Evolutionary conservation across 1,140 invertebrate genomes (phyloP).

Genomic region (Halictus rubicundus): DNA sequence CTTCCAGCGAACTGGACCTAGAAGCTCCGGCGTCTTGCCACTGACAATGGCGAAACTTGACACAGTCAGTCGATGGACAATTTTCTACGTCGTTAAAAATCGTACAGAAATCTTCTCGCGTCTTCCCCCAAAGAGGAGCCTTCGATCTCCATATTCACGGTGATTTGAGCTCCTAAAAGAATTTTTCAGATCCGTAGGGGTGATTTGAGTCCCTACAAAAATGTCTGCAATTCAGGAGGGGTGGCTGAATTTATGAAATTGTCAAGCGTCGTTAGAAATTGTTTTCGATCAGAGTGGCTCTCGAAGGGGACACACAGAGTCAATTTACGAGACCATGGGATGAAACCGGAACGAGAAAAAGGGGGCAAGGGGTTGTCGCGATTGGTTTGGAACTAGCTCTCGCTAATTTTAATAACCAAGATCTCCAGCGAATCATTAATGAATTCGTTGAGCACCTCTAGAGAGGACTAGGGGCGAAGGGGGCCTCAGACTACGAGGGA

Average conservation of each 20-base stretch:
- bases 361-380: not conserved
- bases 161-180: too few species aligned
- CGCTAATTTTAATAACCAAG: constrained; percentile 65
- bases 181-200: too few species aligned
- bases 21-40: not conserved
- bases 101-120: too few species aligned
- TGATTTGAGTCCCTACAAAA: too few species aligned
- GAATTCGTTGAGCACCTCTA: constrained; percentile 56
- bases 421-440: constrained; percentile 58
- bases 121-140: too few species aligned
- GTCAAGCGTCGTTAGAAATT: too few species aligned
- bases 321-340: not conserved
- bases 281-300: too few species aligned
- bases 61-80: not conserved
- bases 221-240: too few species aligned
- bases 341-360: constrained; percentile 11
- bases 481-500: not conserved
- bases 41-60: not conserved
- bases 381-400: constrained; percentile 38
- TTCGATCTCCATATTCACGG: too few species aligned
- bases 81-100: too few species aligned
- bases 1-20: not conserved
- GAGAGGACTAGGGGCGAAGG: not conserved
- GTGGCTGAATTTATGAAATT: too few species aligned
- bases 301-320: too few species aligned